Evolutionary conservation across 92 coral and sea anemone species (phyloP), one percentile per base, ranked within the genome.

Genomic region (Porites divaricata): DNA sequence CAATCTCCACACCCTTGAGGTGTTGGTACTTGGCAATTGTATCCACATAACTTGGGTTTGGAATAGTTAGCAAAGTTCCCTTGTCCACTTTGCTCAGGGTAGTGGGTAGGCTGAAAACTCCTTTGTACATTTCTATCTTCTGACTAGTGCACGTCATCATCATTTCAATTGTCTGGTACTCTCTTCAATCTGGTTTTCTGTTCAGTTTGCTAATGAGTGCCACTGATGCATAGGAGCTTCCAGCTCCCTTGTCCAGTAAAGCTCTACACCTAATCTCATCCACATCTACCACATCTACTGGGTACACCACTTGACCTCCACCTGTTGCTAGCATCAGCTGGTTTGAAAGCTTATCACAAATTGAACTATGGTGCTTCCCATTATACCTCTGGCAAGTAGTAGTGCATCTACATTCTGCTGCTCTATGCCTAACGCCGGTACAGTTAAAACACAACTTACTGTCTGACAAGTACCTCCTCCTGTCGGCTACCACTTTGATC

Each of bases 31-130:
- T 74, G 24, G 58, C 77, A 81, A 82, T 90, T 4, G 75, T 81
- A 62, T 90, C 90, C 22, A 81, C 59, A 58, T 90, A 87, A 24
- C 61, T 71, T 63, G 93, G 88, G 88, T 90, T 90, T 24, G 88
- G 83, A 25, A 86, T 25, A 50, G 88, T 76, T 57, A 72, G 81
- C 58, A 90, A 78, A 24, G 76, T 90, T 19, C 86, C 85, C 63
- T 72, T 86, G 75, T 87, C 93, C 71, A 90, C 90, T 70, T 90
- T 81, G 28, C 79, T 81, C 28, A 88, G 67, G 57, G 82, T 87
- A 25, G 28, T 51, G 63, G 77, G 78, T 50, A 74, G 50, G 52
- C 78, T 74, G 78, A 74, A 53, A 74, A 13, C 15, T 50, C 78
- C 61, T 19, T 73, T 54, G 25, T 73, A 73, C 61, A 73, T 54